A percentile compares a stretch with the other conserved stretches of the same genome.
Conservation (phyloP, 2,888 invertebrate genomes). For the Lasioglossum morio region DNA sequence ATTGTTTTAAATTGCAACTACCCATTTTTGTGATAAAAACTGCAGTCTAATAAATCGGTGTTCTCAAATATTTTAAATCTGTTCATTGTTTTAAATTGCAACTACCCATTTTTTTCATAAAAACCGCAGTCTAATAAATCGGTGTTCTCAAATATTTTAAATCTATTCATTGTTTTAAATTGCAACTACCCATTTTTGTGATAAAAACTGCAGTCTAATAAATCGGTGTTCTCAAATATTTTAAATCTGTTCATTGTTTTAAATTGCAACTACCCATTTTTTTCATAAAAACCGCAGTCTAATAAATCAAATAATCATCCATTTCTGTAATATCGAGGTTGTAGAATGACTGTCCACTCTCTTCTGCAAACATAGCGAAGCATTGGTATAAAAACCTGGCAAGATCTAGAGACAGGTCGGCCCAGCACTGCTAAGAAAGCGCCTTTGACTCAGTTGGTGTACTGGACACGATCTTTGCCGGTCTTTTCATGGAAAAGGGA, state of each 20-base stretch:
- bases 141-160: no score
- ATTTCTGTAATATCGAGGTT: neutral
- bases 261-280: no score
- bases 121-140: neutral
- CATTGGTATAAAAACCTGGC: neutral
- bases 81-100: no score
- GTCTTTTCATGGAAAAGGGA: neutral
- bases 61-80: no score
- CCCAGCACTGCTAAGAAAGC: neutral
- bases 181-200: no score
- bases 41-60: neutral
- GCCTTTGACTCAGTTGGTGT: neutral
- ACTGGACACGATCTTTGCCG: neutral
- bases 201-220: no score
- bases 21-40: neutral
- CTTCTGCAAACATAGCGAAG: neutral
- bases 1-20: no score
- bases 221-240: no score
- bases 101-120: neutral
- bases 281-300: neutral
- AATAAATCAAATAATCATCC: neutral
- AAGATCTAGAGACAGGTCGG: neutral
- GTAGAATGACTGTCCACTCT: neutral
- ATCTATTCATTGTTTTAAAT: no score
- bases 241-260: no score